A percentile compares a stretch with the other conserved stretches of the same genome.
Evolutionary conservation across 2,797 vertebrate species (phyloP).

Genomic region (Cygnus olor): DNA sequence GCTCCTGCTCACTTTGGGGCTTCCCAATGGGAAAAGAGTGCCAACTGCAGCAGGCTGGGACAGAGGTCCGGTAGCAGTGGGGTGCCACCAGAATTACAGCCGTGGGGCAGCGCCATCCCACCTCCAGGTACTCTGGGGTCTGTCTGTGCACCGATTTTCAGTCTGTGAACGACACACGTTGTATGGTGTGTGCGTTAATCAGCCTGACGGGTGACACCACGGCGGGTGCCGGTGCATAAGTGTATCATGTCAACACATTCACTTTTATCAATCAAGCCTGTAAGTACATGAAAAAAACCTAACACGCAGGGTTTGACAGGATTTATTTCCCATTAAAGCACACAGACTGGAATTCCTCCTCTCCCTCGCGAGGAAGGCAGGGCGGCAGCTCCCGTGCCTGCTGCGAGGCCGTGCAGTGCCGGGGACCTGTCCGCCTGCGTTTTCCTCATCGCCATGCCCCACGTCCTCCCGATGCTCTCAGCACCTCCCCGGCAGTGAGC

Average conservation of each 20-base stretch:
- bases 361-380: rapidly evolving
- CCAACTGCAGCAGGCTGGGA: background rate
- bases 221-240: background rate
- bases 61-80: background rate
- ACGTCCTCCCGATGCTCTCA: background rate
- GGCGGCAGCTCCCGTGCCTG: rapidly evolving
- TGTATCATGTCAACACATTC: background rate
- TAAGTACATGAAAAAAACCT: background rate
- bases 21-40: background rate
- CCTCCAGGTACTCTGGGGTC: background rate
- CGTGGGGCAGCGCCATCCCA: background rate
- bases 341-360: background rate
- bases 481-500: background rate
- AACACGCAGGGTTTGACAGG: background rate
- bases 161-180: background rate
- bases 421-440: background rate
- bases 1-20: background rate
- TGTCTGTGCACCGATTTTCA: background rate
- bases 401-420: rapidly evolving
- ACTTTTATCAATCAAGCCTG: background rate
- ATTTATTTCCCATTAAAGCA: background rate
- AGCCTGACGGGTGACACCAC: background rate
- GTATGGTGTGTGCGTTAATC: background rate
- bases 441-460: background rate
- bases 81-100: background rate